Conservation (phyloP, 64 coral and sea anemone species). For the Montipora cactus region DNA sequence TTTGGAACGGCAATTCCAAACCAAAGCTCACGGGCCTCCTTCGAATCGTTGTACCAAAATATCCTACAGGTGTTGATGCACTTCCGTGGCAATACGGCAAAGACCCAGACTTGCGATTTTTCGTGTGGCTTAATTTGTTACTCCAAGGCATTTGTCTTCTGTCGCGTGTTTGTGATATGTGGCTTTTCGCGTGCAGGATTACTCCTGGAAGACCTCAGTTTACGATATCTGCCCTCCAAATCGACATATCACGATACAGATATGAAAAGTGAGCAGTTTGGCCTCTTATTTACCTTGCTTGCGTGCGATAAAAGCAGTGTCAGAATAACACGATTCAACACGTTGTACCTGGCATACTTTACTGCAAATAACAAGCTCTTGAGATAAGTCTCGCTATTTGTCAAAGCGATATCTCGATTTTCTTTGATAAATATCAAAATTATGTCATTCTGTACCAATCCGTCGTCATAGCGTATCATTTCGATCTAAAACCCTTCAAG, state of each 20-base stretch:
- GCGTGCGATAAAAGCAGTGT: slow-evolving; percentile 28
- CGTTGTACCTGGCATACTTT: slow-evolving; percentile 37
- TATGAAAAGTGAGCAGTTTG: neutral
- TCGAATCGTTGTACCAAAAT: slow-evolving; percentile 24
- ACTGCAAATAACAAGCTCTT: slow-evolving; percentile 51
- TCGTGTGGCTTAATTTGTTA: neutral
- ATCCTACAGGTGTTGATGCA: slow-evolving; percentile 22
- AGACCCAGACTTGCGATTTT: neutral
- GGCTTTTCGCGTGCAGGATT: neutral
- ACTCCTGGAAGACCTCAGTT: neutral
- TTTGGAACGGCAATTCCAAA: slow-evolving; percentile 37
- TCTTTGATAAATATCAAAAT: slow-evolving; percentile 64
- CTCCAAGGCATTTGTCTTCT: slow-evolving; percentile 28
- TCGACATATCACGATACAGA: neutral
- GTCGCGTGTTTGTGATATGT: neutral
- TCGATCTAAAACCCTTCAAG: slow-evolving; percentile 30
- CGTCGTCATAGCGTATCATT: slow-evolving; percentile 30
- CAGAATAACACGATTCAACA: slow-evolving; percentile 24
- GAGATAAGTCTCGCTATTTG: slow-evolving; percentile 54
- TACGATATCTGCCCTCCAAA: slow-evolving; percentile 14
- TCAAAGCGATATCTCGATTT: slow-evolving; percentile 46
- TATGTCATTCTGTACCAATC: slow-evolving; percentile 38
- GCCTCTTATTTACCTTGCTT: neutral
- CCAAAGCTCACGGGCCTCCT: slow-evolving; percentile 6
- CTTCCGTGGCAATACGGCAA: slow-evolving; percentile 23